Percentiles rank a stretch among this genome's conserved stretches.
These are phyloP conservation scores for Pterocles burchelli DNA, from an alignment of 2,113 vertebrate species.

Conservation along the genomic window DNA sequence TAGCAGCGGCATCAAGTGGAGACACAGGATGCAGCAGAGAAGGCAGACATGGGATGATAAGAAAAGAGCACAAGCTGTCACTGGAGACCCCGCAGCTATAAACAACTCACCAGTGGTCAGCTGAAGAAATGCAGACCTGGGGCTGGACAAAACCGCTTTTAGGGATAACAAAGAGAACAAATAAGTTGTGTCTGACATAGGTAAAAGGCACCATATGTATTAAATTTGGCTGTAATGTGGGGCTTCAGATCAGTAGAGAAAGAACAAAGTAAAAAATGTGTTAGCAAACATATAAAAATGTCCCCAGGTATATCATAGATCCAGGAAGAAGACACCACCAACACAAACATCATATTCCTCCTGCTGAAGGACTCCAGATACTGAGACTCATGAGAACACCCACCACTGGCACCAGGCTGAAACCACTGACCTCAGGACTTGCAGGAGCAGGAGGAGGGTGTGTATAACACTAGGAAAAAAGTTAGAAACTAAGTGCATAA, in stretches of 20 bases:
- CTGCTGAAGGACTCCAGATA: background rate
- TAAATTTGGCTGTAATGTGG: background rate
- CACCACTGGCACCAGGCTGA: background rate
- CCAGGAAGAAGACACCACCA: background rate
- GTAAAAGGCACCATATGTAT: background rate
- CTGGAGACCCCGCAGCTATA: background rate
- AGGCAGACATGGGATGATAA: background rate
- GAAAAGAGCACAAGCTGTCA: background rate
- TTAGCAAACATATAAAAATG: background rate
- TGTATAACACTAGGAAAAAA: background rate
- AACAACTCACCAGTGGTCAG: background rate
- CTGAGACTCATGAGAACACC: background rate
- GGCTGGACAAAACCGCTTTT: background rate
- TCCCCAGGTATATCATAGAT: no score
- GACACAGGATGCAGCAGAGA: accelerated
- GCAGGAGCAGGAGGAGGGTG: accelerated
- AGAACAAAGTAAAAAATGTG: background rate
- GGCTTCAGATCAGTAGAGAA: background rate
- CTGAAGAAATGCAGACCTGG: background rate
- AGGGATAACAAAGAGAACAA: background rate
- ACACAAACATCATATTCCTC: background rate
- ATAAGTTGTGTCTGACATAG: background rate
- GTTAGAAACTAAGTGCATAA: background rate
- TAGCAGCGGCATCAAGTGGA: background rate
- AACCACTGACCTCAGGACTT: background rate